phyloP scores from a whole-genome alignment of 1,140 invertebrate genomes.

The Drosophila sucinea region DNA sequence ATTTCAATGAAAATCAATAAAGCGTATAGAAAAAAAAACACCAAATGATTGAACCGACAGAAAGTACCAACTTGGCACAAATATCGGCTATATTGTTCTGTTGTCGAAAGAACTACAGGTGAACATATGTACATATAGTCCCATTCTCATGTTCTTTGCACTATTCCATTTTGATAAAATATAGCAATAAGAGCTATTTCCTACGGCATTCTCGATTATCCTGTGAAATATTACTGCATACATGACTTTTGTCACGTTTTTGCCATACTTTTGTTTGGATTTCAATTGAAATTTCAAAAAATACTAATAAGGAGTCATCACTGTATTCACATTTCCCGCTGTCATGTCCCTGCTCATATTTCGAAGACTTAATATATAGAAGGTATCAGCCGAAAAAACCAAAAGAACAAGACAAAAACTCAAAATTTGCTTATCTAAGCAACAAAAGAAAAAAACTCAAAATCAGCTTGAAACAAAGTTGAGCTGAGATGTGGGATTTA shows the following conservation, averaged over 20 bases:
- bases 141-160: too few species aligned
- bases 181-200: too few species aligned
- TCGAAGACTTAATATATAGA: neutral
- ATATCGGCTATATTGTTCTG: too few species aligned
- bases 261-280: neutral
- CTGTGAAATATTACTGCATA: too few species aligned
- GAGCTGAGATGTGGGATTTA: conserved; percentile 18
- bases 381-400: conserved; percentile 24
- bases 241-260: too few species aligned
- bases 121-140: too few species aligned
- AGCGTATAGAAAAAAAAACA: conserved; percentile 41
- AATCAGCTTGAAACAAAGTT: conserved; percentile 55
- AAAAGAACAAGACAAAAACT: conserved; percentile 37
- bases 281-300: neutral
- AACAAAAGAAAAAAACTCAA: conserved; percentile 47
- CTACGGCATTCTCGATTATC: too few species aligned
- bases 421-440: conserved; percentile 56
- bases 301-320: neutral
- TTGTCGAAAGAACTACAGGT: too few species aligned
- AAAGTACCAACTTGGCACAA: too few species aligned
- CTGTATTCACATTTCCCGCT: neutral
- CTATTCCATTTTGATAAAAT: too few species aligned
- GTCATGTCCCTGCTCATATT: conserved; percentile 1
- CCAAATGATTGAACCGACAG: too few species aligned
- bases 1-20: conserved; percentile 79